Conservation (phyloP, 2,113 vertebrate genomes). For the Oncorhynchus gorbuscha region DNA sequence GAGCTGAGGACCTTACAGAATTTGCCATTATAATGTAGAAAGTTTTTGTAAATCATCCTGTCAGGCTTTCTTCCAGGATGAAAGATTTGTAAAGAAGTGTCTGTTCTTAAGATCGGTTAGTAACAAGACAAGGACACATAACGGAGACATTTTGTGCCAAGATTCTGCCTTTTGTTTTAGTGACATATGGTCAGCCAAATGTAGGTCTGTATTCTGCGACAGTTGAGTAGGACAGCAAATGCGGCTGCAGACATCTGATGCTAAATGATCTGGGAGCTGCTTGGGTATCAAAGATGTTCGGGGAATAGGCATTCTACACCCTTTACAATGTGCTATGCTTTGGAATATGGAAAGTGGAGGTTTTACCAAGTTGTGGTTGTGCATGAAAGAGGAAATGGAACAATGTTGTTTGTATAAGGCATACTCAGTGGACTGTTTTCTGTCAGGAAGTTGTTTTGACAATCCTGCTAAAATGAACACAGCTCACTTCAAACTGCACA, state of each 20-base stretch:
- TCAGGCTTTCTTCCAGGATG: not conserved
- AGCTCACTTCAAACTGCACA: not conserved
- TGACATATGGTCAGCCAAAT: slow-evolving; percentile 23
- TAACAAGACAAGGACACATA: not conserved
- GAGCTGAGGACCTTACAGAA: not conserved
- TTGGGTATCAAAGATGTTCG: not conserved
- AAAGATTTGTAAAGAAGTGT: not conserved
- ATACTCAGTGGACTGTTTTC: not conserved
- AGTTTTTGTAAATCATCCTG: not conserved
- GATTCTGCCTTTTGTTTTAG: not conserved
- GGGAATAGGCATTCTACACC: not conserved
- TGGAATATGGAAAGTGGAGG: not conserved
- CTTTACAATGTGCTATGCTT: not conserved
- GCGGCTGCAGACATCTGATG: slow-evolving; percentile 26
- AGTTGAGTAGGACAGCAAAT: slow-evolving; percentile 14
- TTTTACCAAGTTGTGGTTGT: not conserved
- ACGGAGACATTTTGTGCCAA: not conserved
- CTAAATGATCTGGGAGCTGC: slow-evolving; percentile 37
- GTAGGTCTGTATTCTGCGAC: slow-evolving; percentile 18
- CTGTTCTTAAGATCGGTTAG: not conserved
- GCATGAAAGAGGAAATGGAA: not conserved
- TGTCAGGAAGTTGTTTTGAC: not conserved
- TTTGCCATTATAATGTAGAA: not conserved
- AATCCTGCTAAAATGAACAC: not conserved
- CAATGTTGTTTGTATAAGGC: not conserved